phyloP scores from a whole-genome alignment of 2,888 invertebrate species.

The Nasonia oneida region DNA sequence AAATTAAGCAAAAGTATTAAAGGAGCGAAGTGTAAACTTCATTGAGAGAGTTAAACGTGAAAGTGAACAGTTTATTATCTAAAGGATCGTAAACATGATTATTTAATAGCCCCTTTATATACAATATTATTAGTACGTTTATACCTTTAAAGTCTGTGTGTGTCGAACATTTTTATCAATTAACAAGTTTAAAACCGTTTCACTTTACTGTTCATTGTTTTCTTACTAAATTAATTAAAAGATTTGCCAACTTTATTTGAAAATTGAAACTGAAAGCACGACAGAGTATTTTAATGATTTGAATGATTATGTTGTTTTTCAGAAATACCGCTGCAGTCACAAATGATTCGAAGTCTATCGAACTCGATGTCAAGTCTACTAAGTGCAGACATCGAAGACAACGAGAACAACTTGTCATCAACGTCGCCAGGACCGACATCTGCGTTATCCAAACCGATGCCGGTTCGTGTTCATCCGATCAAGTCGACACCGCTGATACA shows the following conservation, averaged over 20 bases:
- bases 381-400: slow-evolving; percentile 69
- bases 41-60: not conserved
- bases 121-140: not conserved
- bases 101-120: slow-evolving; percentile 14
- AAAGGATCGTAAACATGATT: slow-evolving; percentile 20
- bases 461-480: slow-evolving; percentile 76
- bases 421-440: slow-evolving; percentile 68
- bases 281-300: not conserved
- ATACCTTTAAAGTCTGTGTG: not conserved
- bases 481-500: slow-evolving; percentile 76
- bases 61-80: slow-evolving; percentile 24
- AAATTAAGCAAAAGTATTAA: slow-evolving; percentile 51
- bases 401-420: slow-evolving; percentile 69
- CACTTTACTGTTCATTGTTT: not conserved
- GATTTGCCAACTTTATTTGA: not conserved
- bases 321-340: slow-evolving; percentile 73
- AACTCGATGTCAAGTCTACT: slow-evolving; percentile 75
- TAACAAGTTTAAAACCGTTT: not conserved
- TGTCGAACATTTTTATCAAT: not conserved
- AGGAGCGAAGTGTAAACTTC: slow-evolving; percentile 29
- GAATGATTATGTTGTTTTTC: slow-evolving; percentile 9
- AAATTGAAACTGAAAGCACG: not conserved
- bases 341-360: slow-evolving; percentile 78
- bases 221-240: not conserved
- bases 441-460: slow-evolving; percentile 73